Percentiles rank a stretch among this genome's conserved stretches.
phyloP scores from a whole-genome alignment of 2,888 invertebrate genomes.

The Sinhomidia bicolor region DNA sequence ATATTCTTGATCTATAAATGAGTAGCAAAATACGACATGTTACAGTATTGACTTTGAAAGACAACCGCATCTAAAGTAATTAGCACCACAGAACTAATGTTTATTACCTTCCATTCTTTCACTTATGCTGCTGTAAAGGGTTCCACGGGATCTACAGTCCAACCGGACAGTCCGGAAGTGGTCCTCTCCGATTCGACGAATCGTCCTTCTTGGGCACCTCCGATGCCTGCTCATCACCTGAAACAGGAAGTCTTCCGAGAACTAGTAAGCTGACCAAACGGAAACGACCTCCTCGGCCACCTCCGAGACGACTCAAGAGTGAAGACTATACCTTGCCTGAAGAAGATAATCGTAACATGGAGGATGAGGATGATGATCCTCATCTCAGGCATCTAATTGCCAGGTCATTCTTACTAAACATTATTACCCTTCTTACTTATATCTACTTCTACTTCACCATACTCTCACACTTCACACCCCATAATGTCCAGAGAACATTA shows the following conservation, averaged over 20 bases:
- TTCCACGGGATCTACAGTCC: slow-evolving; percentile 79
- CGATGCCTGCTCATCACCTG: slow-evolving; percentile 80
- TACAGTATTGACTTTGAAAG: no score
- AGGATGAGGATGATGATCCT: slow-evolving; percentile 77
- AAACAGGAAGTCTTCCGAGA: slow-evolving; percentile 80
- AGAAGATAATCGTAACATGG: slow-evolving; percentile 76
- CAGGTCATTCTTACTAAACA: slow-evolving; percentile 74
- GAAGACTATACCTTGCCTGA: slow-evolving; percentile 79
- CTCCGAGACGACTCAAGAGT: slow-evolving; percentile 79
- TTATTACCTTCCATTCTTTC: background rate
- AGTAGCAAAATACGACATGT: no score
- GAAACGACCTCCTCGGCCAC: slow-evolving; percentile 80
- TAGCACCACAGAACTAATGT: no score
- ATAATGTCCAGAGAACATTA: slow-evolving; percentile 1
- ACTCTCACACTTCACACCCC: slow-evolving; percentile 13
- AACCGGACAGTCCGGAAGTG: slow-evolving; percentile 78
- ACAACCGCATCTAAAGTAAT: no score
- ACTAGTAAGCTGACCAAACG: slow-evolving; percentile 79
- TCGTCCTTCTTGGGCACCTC: slow-evolving; percentile 80
- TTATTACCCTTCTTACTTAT: slow-evolving; percentile 54
- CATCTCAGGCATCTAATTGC: slow-evolving; percentile 80
- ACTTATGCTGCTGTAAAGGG: no score
- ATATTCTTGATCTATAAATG: no score
- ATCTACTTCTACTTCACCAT: no score
- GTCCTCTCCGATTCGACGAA: slow-evolving; percentile 79